These are phyloP conservation scores for Acrocyrtus sp. DNA, from an alignment of 2,888 invertebrate genomes.

Conservation along the genomic window DNA sequence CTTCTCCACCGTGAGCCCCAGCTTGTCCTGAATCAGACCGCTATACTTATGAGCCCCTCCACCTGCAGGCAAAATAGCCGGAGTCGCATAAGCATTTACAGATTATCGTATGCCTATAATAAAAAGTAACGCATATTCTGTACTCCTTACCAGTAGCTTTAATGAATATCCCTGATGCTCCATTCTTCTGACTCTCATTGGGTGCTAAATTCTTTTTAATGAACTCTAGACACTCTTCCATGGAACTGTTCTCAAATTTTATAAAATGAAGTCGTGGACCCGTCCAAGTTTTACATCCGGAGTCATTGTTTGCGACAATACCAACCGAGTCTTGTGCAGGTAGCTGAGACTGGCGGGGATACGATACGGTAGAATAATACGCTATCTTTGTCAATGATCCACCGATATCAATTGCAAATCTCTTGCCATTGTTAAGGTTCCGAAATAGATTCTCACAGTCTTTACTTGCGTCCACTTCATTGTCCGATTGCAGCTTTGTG, in stretches of 20 bases:
- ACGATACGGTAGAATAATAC: constrained; percentile 73
- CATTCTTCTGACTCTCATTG: constrained; percentile 68
- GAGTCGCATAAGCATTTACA: not conserved
- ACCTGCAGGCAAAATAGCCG: constrained; percentile 63
- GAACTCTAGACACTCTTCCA: constrained; percentile 75
- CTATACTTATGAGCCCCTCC: constrained; percentile 76
- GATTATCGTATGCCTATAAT: not conserved
- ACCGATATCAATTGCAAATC: constrained; percentile 77
- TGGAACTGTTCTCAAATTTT: constrained; percentile 76
- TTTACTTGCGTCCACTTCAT: constrained; percentile 64
- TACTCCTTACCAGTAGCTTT: constrained; percentile 72
- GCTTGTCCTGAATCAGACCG: constrained; percentile 71
- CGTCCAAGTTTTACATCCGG: constrained; percentile 69
- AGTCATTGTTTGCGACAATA: constrained; percentile 60
- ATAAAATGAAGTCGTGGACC: constrained; percentile 75
- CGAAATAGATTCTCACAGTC: constrained; percentile 71
- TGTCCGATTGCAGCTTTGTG: constrained; percentile 27
- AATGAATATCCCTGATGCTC: constrained; percentile 71
- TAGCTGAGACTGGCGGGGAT: constrained; percentile 64
- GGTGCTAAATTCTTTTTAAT: constrained; percentile 69
- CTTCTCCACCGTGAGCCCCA: constrained; percentile 73
- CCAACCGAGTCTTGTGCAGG: constrained; percentile 13
- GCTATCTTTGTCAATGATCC: constrained; percentile 77
- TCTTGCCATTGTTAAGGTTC: constrained; percentile 74
- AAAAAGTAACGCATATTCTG: not conserved